These are phyloP conservation scores for Caenorhabditis sp. DNA, from an alignment of 2,888 invertebrate genomes.

Conservation along the genomic window DNA sequence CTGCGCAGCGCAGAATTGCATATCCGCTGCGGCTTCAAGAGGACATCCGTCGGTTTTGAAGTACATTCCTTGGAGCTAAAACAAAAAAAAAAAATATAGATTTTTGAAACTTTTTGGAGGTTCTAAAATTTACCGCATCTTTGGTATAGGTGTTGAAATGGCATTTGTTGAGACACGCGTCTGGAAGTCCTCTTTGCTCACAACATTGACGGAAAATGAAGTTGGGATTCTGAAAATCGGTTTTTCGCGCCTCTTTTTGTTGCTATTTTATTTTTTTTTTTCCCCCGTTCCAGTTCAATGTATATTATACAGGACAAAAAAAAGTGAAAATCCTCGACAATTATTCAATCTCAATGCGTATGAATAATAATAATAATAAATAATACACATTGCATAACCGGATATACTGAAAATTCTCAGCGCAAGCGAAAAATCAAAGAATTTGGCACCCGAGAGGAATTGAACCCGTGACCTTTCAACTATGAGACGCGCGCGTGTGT, in stretches of 20 bases:
- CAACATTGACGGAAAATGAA: constrained; percentile 69
- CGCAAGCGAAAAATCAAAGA: neutral
- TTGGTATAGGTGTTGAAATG: constrained; percentile 68
- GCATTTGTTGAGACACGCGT: constrained; percentile 67
- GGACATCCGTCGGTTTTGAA: constrained; percentile 69
- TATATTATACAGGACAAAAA: neutral
- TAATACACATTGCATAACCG: neutral
- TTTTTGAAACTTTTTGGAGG: neutral
- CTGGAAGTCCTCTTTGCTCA: constrained; percentile 67
- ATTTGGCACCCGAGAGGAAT: neutral
- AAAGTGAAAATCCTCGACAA: constrained; percentile 2
- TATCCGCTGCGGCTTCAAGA: constrained; percentile 67
- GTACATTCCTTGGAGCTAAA: constrained; percentile 69
- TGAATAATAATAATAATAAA: neutral
- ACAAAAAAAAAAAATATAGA: neutral
- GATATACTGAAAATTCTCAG: neutral
- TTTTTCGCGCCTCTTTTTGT: neutral
- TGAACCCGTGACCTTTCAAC: too few species aligned
- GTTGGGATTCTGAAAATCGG: constrained; percentile 1
- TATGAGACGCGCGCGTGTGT: too few species aligned
- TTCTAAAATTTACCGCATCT: constrained; percentile 50
- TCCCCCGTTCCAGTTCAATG: neutral
- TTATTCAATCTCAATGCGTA: neutral
- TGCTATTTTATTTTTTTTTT: neutral
- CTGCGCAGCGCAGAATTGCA: constrained; percentile 67